phyloP scores from a whole-genome alignment of 1,140 invertebrate genomes.

The Aricia agestis region DNA sequence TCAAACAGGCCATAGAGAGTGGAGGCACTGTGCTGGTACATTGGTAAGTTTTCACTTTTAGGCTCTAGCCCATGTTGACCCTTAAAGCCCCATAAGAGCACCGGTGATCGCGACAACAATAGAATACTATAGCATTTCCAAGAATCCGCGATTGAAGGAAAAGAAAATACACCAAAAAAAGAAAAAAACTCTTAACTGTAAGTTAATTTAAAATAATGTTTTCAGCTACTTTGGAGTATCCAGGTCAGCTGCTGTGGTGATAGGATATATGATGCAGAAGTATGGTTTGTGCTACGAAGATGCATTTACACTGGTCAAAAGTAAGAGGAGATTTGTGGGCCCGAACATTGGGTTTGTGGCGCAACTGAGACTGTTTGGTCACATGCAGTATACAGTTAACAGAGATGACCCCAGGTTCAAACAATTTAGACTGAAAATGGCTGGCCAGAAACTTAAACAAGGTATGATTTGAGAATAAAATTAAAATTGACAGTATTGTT shows the following conservation, averaged over 20 bases:
- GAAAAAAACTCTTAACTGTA: too few relatives aligned
- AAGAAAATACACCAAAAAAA: too few relatives aligned
- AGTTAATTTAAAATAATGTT: background rate
- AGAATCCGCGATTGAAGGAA: too few relatives aligned
- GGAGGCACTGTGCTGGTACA: constrained; percentile 85
- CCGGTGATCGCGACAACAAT: too few relatives aligned
- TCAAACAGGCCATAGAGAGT: constrained; percentile 76
- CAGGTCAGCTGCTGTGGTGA: constrained; percentile 87
- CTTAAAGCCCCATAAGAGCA: too few relatives aligned
- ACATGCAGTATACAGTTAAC: constrained; percentile 85
- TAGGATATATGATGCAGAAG: constrained; percentile 91
- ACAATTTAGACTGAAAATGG: constrained; percentile 85
- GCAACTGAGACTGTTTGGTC: constrained; percentile 85
- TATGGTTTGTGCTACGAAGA: constrained; percentile 82
- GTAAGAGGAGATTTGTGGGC: constrained; percentile 80
- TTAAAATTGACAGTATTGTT: too few relatives aligned
- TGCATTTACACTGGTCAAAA: constrained; percentile 82
- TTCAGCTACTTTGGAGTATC: constrained; percentile 89
- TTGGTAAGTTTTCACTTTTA: constrained; percentile 76
- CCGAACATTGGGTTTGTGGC: constrained; percentile 86
- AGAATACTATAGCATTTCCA: too few relatives aligned
- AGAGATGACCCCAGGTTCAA: constrained; percentile 84
- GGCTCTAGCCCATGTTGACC: too few relatives aligned
- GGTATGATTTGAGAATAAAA: constrained; percentile 67
- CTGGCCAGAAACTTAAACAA: constrained; percentile 88